A percentile compares a stretch with the other conserved stretches of the same genome.
Evolutionary conservation across 2,113 vertebrate genomes (phyloP).

Genomic region (Colistium nudipinnis): DNA sequence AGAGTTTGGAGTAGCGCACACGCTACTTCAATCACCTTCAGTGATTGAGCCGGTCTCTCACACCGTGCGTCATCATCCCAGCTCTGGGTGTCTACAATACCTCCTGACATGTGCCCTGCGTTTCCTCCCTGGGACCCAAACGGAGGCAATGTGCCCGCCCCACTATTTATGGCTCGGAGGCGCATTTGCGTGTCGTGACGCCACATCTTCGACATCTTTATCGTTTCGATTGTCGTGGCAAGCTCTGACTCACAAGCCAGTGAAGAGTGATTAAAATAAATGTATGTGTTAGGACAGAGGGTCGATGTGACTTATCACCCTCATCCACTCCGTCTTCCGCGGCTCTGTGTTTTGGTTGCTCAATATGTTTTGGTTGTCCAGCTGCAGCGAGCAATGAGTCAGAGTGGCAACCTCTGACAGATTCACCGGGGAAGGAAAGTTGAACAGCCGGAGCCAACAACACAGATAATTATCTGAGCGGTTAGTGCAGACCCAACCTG

Average conservation of each 20-base stretch:
- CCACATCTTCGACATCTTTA: neutral
- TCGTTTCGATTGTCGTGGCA: neutral
- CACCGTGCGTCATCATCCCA: constrained; percentile 59
- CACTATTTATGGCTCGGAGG: neutral
- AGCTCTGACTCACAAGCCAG: neutral
- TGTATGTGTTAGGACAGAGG: neutral
- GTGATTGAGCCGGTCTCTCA: constrained; percentile 64
- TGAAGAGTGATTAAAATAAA: neutral
- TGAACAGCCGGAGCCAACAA: too few relatives aligned
- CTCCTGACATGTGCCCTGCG: constrained; percentile 28
- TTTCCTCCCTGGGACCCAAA: constrained; percentile 24
- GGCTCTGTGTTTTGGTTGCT: too few relatives aligned
- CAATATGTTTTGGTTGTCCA: too few relatives aligned
- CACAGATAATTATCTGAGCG: too few relatives aligned
- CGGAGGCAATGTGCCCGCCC: neutral
- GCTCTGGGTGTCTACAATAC: constrained; percentile 41
- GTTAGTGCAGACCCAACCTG: too few relatives aligned
- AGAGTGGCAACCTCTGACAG: too few relatives aligned
- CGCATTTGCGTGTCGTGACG: neutral
- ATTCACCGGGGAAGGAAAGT: too few relatives aligned
- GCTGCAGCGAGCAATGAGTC: too few relatives aligned
- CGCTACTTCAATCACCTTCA: constrained; percentile 68
- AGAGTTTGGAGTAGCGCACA: constrained; percentile 53
- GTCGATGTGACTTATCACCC: neutral
- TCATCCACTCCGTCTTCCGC: too few relatives aligned